Conservation (phyloP, 2,113 vertebrate species). For the Lepus timidus region DNA sequence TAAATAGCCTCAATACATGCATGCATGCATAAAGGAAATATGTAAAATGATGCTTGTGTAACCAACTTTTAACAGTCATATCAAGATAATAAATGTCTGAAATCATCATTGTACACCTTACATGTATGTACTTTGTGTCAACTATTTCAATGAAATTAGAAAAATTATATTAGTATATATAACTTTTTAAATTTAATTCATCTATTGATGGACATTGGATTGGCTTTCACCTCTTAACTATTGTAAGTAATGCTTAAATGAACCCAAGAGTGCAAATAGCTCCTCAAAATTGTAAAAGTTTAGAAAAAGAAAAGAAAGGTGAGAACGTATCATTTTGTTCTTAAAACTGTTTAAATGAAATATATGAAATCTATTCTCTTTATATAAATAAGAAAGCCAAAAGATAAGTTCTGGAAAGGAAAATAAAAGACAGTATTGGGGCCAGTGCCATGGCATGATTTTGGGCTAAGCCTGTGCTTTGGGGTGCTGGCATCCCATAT, state of each 20-base stretch:
- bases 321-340: too few relatives aligned
- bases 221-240: not conserved
- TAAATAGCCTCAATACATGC: not conserved
- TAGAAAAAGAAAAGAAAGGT: too few relatives aligned
- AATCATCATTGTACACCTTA: not conserved
- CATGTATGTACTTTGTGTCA: not conserved
- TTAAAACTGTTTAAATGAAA: too few relatives aligned
- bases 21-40: not conserved
- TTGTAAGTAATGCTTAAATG: not conserved
- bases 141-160: not conserved
- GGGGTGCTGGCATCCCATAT: too few relatives aligned
- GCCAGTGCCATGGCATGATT: too few relatives aligned
- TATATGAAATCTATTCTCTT: too few relatives aligned
- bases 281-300: not conserved
- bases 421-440: too few relatives aligned
- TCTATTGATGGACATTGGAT: not conserved
- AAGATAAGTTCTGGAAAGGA: too few relatives aligned
- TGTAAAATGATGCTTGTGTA: not conserved
- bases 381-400: too few relatives aligned
- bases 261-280: not conserved
- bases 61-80: not conserved
- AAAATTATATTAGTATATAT: slow-evolving; percentile 22
- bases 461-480: too few relatives aligned
- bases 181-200: slow-evolving; percentile 34
- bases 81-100: not conserved